Evolutionary conservation across 2,888 invertebrate species (phyloP), one percentile per base, ranked within the genome.

Genomic region (Timandra comae): DNA sequence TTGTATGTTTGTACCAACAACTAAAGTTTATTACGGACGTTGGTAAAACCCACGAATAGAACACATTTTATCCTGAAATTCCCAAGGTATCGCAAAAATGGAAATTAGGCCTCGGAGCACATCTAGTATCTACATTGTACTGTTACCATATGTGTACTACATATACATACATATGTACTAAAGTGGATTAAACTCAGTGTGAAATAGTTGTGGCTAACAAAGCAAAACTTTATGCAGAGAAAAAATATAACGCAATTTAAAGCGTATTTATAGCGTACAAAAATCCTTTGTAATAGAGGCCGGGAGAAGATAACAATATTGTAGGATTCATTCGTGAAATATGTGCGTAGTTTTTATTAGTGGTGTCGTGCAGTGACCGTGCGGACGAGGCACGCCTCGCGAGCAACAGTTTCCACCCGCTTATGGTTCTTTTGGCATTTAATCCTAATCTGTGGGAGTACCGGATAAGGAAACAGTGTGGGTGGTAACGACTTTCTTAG

Each of bases 401-500:
- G 20, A 9, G 9, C 8, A 38, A 38, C 42, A 41, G 34, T 46
- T 42, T 38, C 40, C 44, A 37, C 43, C 40, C 50, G 41, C 47
- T 38, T 16, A 16, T 16, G 16, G 56, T 55, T 58, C 57, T 62
- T 64, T 62, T 63, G 61, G 50, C 56, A 61, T 63, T 63, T 56
- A 57, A 61, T 63, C 56, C 55, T 35, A 49, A 53, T 50, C 51
- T 51, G 63, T 64, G 62, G 63, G 63, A 52, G 63, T 58, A 42
- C 29, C 41, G 46, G 45, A 36, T 42, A 50, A 49, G 46, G 47
- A 40, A 43, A 45, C 28, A 35, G 54, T 36, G 69, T 70, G 56
- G 69, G 69, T 43, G 62, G 52, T 46, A 57, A 63, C 52, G 54
- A 57, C 61, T 56, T 55, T 60, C 54, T n/a, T 51, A 52, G 49